Conservation (phyloP, 2,113 vertebrate species). For the Ivindomyrus marchei region DNA sequence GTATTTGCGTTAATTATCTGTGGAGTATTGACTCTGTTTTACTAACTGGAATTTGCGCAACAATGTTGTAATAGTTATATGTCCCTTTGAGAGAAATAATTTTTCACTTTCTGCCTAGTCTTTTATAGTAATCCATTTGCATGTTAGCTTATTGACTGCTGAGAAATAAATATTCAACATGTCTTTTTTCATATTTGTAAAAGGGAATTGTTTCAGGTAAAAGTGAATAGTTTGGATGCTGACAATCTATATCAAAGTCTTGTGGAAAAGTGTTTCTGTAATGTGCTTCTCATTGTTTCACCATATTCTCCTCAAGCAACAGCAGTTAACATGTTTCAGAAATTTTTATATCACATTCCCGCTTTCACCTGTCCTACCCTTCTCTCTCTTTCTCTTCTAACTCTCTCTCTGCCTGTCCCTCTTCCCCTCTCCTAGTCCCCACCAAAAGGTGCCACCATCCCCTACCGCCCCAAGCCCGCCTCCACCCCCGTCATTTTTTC, state of each 20-base stretch:
- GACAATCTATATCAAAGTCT: not conserved
- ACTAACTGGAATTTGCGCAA: not conserved
- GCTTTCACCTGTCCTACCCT: not conserved
- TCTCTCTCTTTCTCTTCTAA: constrained; percentile 69
- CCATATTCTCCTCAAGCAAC: not conserved
- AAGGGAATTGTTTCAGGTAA: not conserved
- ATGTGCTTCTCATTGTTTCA: not conserved
- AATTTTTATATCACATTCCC: not conserved
- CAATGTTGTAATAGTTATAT: not conserved
- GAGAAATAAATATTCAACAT: not conserved
- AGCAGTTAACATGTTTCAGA: not conserved
- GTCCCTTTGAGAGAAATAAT: not conserved
- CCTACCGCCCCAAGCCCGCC: constrained; percentile 97
- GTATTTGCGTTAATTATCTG: not conserved
- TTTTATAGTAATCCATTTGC: not conserved
- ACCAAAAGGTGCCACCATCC: constrained; percentile 98
- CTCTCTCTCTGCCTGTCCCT: constrained; percentile 73
- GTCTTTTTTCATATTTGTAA: not conserved
- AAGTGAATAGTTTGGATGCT: not conserved
- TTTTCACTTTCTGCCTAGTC: not conserved
- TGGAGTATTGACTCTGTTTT: not conserved
- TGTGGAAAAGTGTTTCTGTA: not conserved
- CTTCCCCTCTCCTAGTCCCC: constrained; percentile 84
- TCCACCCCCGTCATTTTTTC: constrained; percentile 99
- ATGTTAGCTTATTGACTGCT: not conserved